These are phyloP conservation scores for Gastrophysa polygoni DNA, from an alignment of 2,888 invertebrate genomes.

Conservation along the genomic window DNA sequence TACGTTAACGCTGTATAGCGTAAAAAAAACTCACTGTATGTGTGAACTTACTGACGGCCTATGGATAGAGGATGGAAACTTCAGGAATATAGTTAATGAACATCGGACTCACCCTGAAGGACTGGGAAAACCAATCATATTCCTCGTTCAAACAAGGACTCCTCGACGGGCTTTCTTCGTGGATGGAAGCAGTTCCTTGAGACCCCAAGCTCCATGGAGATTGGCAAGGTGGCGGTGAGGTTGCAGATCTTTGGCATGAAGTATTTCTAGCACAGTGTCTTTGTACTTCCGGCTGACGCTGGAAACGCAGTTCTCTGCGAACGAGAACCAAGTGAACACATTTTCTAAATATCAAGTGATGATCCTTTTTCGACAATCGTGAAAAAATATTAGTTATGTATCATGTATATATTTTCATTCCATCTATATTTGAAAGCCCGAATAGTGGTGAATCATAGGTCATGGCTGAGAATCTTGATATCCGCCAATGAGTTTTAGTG, in stretches of 20 bases:
- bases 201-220: constrained; percentile 48
- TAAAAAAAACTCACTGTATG: too few species aligned
- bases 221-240: constrained; percentile 31
- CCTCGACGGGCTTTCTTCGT: constrained; percentile 40
- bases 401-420: too few species aligned
- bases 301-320: constrained; percentile 9
- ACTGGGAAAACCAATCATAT: constrained; percentile 46
- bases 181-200: constrained; percentile 41
- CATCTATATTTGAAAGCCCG: too few species aligned
- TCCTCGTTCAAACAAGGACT: constrained; percentile 39
- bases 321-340: not conserved
- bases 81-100: not conserved
- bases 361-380: too few species aligned
- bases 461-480: too few species aligned
- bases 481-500: too few species aligned
- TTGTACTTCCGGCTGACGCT: constrained; percentile 5
- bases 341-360: too few species aligned
- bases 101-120: constrained; percentile 40
- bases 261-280: constrained; percentile 16
- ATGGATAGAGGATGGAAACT: too few species aligned
- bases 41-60: too few species aligned
- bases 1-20: too few species aligned
- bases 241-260: constrained; percentile 9
- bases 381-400: too few species aligned
- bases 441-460: too few species aligned